phyloP scores from a whole-genome alignment of 92 coral and sea anemone species.

The Heteractis magnifica region DNA sequence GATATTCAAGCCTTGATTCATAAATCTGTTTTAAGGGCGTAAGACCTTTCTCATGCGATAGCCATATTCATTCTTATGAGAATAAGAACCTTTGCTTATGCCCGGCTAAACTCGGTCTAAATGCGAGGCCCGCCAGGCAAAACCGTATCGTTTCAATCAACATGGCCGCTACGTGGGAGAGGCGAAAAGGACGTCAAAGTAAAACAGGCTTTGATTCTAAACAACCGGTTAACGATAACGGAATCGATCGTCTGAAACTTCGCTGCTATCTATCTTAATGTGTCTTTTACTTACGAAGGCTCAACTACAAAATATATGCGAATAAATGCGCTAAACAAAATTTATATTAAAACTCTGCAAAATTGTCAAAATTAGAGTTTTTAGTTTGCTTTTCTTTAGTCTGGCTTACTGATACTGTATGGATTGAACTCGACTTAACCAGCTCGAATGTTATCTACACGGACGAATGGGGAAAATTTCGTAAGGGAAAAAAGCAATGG shows the following conservation, averaged over 20 bases:
- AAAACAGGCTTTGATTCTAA: neutral
- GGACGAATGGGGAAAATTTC: neutral
- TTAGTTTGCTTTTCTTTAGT: constrained; percentile 1
- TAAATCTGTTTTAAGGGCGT: too few relatives aligned
- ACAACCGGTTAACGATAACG: neutral
- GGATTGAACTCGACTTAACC: constrained; percentile 7
- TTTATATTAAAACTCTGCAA: constrained; percentile 43
- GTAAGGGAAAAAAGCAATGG: neutral
- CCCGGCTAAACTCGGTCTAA: too few relatives aligned
- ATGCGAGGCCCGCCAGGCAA: too few relatives aligned
- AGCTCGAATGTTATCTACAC: constrained; percentile 5
- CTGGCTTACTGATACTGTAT: constrained; percentile 12
- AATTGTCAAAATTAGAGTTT: constrained; percentile 21
- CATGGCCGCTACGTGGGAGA: too few relatives aligned
- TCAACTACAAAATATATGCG: constrained; percentile 26
- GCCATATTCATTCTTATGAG: too few relatives aligned
- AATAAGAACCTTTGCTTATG: too few relatives aligned
- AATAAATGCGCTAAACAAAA: constrained; percentile 36
- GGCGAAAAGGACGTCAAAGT: too few relatives aligned
- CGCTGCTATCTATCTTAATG: constrained; percentile 25
- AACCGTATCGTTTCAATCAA: too few relatives aligned
- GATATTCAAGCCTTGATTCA: too few relatives aligned
- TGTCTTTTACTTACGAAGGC: constrained; percentile 12
- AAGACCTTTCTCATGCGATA: too few relatives aligned
- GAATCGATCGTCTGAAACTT: neutral